Conservation (phyloP, 2,888 invertebrate genomes). For the Baronia brevicornis region DNA sequence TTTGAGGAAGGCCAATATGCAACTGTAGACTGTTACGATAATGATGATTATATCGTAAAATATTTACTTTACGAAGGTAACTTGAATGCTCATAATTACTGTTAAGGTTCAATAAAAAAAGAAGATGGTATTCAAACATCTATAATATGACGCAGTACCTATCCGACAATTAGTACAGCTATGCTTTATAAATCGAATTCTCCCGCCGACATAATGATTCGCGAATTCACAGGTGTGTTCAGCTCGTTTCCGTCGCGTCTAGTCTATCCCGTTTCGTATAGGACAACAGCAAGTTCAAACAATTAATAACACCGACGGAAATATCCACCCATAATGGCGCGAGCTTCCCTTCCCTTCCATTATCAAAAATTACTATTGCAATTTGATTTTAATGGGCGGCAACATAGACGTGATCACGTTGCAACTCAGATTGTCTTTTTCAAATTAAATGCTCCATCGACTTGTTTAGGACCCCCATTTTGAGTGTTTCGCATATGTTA, state of each 20-base stretch:
- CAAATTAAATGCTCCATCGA: slow-evolving; percentile 55
- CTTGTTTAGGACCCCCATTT: slow-evolving; percentile 44
- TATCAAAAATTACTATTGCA: slow-evolving; percentile 69
- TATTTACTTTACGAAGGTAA: too few species aligned
- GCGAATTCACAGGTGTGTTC: slow-evolving; percentile 55
- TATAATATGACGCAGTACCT: too few species aligned
- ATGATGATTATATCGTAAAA: too few species aligned
- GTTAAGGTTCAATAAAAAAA: too few species aligned
- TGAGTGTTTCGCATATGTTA: slow-evolving; percentile 41
- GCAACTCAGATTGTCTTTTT: slow-evolving; percentile 57
- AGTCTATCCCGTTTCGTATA: slow-evolving; percentile 42
- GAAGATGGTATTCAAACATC: too few species aligned
- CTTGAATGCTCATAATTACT: too few species aligned
- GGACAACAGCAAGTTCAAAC: slow-evolving; percentile 41
- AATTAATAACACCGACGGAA: slow-evolving; percentile 58
- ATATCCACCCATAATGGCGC: slow-evolving; percentile 58
- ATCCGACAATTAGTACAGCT: slow-evolving; percentile 55
- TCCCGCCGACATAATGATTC: slow-evolving; percentile 44
- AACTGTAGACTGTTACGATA: too few species aligned
- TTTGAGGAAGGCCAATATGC: too few species aligned
- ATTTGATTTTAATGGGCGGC: slow-evolving; percentile 56
- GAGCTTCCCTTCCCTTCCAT: slow-evolving; percentile 57
- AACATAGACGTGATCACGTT: slow-evolving; percentile 48
- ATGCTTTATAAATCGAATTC: slow-evolving; percentile 36
- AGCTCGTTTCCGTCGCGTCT: slow-evolving; percentile 42